Conservation (phyloP, 2,888 invertebrate genomes). For the Syrista parreyssii region DNA sequence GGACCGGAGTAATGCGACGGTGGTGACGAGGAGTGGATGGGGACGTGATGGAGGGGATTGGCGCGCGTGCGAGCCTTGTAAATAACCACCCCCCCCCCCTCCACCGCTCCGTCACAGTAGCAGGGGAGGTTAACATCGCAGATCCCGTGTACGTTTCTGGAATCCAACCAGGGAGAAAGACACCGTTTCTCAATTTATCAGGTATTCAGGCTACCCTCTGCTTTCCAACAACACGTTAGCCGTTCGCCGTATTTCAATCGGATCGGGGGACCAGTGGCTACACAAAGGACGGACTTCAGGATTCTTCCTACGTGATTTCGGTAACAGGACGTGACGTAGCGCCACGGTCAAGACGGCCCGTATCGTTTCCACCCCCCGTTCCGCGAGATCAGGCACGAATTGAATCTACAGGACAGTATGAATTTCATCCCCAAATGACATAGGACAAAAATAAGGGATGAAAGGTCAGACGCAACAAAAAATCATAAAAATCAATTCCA, state of each 20-base stretch:
- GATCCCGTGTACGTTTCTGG: not conserved
- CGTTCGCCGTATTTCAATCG: constrained; percentile 29
- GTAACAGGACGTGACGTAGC: not conserved
- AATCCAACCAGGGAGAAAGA: not conserved
- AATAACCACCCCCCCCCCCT: not conserved
- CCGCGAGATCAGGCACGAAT: not conserved
- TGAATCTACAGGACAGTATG: not conserved
- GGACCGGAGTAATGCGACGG: not conserved
- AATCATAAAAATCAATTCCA: not conserved
- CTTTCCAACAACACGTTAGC: constrained; percentile 29
- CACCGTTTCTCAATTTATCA: constrained; percentile 38
- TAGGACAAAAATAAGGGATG: not conserved
- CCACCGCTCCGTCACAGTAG: no score
- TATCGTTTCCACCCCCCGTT: no score
- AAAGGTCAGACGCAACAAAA: no score
- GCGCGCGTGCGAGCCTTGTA: not conserved
- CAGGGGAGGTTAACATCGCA: not conserved
- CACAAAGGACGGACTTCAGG: not conserved
- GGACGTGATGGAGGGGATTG: not conserved
- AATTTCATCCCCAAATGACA: not conserved
- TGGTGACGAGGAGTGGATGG: not conserved
- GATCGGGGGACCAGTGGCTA: not conserved
- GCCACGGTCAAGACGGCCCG: not conserved
- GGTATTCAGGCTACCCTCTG: constrained; percentile 35
- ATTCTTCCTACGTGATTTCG: not conserved